These are phyloP conservation scores for Diploptera punctata DNA, from an alignment of 2,888 invertebrate species.

Conservation along the genomic window DNA sequence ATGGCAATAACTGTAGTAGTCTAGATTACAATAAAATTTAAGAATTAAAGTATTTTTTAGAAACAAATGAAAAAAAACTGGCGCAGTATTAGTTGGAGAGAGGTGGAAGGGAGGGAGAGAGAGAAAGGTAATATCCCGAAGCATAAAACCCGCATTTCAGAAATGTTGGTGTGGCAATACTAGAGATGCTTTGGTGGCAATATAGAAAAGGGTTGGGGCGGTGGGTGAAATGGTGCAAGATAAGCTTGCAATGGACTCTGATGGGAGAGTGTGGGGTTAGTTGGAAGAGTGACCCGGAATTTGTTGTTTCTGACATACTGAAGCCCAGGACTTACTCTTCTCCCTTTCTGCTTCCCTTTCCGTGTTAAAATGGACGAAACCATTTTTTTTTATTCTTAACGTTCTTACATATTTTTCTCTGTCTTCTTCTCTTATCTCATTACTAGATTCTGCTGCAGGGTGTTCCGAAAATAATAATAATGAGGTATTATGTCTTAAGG, in stretches of 20 bases:
- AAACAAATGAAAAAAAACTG: too few relatives aligned
- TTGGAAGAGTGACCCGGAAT: not conserved
- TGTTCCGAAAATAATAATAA: not conserved
- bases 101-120: too few relatives aligned
- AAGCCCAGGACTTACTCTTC: not conserved
- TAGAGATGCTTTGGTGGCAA: not conserved
- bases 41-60: too few relatives aligned
- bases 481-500: too few relatives aligned
- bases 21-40: too few relatives aligned
- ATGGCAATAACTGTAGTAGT: too few relatives aligned
- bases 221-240: not conserved
- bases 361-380: not conserved
- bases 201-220: not conserved
- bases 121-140: not conserved
- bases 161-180: not conserved
- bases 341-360: not conserved
- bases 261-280: not conserved
- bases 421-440: not conserved
- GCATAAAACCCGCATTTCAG: not conserved
- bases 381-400: too few relatives aligned
- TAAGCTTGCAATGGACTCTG: not conserved
- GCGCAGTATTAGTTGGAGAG: too few relatives aligned
- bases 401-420: too few relatives aligned
- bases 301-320: conserved; percentile 1
- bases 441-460: not conserved